A percentile compares a stretch with the other conserved stretches of the same genome.
Evolutionary conservation across 2,113 vertebrate species (phyloP).

Genomic region (Lasiurus borealis): DNA sequence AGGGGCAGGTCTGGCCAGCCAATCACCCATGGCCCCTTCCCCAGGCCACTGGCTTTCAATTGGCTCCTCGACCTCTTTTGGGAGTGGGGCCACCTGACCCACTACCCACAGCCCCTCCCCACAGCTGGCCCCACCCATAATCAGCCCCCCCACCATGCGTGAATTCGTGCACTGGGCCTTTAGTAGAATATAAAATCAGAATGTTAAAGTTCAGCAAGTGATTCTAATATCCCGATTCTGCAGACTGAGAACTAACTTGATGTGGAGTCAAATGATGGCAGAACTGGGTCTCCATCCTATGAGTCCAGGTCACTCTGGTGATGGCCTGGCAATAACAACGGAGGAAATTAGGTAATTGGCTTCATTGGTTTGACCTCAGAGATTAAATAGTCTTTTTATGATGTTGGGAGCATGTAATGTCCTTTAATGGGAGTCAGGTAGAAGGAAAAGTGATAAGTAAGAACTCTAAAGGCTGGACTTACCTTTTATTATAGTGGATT

Average conservation of each 20-base stretch:
- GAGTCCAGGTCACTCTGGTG: background rate
- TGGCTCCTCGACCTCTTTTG: too few relatives aligned
- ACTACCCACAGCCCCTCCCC: too few relatives aligned
- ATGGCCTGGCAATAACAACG: background rate
- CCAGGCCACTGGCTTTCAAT: too few relatives aligned
- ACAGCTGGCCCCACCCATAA: too few relatives aligned
- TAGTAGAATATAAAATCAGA: background rate
- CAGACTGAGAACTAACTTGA: background rate
- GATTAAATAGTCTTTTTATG: background rate
- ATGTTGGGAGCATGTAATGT: background rate
- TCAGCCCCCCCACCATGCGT: too few relatives aligned
- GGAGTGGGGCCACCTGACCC: too few relatives aligned
- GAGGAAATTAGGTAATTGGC: background rate
- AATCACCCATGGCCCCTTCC: too few relatives aligned
- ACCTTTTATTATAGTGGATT: background rate
- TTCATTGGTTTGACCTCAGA: background rate
- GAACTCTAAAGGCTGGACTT: background rate
- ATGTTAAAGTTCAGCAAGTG: background rate
- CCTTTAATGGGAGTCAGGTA: background rate
- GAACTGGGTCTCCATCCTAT: too few relatives aligned
- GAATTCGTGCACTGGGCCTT: too few relatives aligned
- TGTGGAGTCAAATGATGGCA: too few relatives aligned
- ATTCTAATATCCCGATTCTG: background rate
- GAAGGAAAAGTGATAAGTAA: background rate
- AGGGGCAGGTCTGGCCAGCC: too few relatives aligned